A percentile compares a stretch with the other conserved stretches of the same genome.
Conservation (phyloP, 2,888 invertebrate species). For the Eretmocerus hayati region DNA sequence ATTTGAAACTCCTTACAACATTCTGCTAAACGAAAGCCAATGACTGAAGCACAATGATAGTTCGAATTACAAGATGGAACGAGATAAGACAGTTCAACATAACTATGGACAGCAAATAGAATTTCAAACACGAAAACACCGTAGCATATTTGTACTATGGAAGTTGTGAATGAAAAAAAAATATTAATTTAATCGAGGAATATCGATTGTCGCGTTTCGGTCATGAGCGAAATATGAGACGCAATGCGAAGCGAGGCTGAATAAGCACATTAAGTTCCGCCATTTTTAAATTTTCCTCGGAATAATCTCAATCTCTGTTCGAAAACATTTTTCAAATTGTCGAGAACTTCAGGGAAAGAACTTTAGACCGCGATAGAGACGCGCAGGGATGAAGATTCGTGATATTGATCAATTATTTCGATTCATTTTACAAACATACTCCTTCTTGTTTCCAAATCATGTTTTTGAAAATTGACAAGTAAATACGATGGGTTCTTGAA, state of each 20-base stretch:
- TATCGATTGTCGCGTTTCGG: conserved; percentile 11
- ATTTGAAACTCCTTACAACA: conserved; percentile 19
- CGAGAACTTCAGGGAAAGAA: too few species aligned
- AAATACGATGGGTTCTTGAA: too few species aligned
- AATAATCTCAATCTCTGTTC: too few species aligned
- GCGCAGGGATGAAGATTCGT: too few species aligned
- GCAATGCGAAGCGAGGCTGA: conserved; percentile 14
- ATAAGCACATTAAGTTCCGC: conserved; percentile 43
- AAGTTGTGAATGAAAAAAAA: not conserved
- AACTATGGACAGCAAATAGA: not conserved
- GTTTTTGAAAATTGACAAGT: too few species aligned
- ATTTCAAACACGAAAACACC: conserved; percentile 7
- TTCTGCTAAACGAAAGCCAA: conserved; percentile 20
- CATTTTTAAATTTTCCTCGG: conserved; percentile 40
- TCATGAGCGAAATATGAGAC: conserved; percentile 3
- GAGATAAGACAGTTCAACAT: conserved; percentile 9
- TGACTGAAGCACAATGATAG: conserved; percentile 21
- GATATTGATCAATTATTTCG: too few species aligned
- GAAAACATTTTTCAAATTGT: too few species aligned
- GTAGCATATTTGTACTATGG: conserved; percentile 8
- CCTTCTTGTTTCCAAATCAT: too few species aligned
- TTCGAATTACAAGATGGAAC: conserved; percentile 14
- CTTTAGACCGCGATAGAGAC: too few species aligned
- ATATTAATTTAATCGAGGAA: not conserved
- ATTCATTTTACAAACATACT: too few species aligned